Evolutionary conservation across 1,140 invertebrate genomes (phyloP), one percentile per base, ranked within the genome.

Genomic region (Drosophila ambigua): DNA sequence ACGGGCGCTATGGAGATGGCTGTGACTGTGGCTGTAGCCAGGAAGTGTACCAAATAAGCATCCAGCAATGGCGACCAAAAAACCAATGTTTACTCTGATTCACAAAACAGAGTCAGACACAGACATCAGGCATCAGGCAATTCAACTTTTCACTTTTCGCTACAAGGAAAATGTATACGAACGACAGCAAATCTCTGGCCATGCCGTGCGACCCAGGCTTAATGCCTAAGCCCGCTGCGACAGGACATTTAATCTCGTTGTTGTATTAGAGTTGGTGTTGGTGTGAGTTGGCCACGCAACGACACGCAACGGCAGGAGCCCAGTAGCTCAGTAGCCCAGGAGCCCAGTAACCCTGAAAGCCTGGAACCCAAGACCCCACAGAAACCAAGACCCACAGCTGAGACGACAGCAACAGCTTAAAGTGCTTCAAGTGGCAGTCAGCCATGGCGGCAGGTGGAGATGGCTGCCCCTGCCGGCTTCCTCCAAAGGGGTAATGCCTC

Each of bases 241-340:
- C 83, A 88, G 83, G 83, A 88, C 84, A 88, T 88, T 88, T 88
- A 88, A 88, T 89, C 83, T 89, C 64, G 67, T 73, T 83, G 83
- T 89, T 83, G 83, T 89, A 88, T 83, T 89, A 83, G 68, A 60
- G 60, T 60, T 43, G 71, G 68, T 60, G 60, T 60, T 43, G 71
- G 69, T 76, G 62, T 53, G 65, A 51, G 55, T n/a, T 15, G 35
- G 46, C 39, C 5, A 52, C 31, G 20, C 51, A 24, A 15, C 41
- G 23, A 45, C 46, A 72, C 61, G 31, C 26, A 44, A 44, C 44
- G 46, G 28, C 39, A 35, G 3, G 23, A 45, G 24, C 6, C 6
- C 26, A 1, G 26, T 6, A 26, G 20, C 20, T 1, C 20, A 5
- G 26, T 6, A 26, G 20, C 20, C 20, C 20, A 5, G 26, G 64